Evolutionary conservation across 2,113 vertebrate genomes (phyloP), one percentile per base, ranked within the genome.

Genomic region (Boulengeromyrus knoepffleri): DNA sequence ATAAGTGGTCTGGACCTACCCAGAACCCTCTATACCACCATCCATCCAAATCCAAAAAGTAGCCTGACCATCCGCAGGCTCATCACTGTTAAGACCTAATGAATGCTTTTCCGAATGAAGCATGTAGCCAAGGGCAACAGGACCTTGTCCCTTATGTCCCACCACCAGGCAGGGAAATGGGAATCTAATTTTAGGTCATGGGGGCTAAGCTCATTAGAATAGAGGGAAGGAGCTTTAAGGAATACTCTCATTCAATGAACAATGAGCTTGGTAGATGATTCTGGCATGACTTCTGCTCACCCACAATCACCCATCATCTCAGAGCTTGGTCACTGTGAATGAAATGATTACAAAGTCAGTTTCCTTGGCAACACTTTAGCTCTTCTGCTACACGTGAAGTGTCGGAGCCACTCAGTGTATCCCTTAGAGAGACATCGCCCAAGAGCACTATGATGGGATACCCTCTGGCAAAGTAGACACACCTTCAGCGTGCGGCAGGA

Each of bases 111-210:
- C 42, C 7, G 39, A 85, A 47, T 12, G 39, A 53, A 42, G 31
- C 49, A 24, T 42, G 56, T 36, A 66, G 21, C 58, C 24, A 62
- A 88, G 36, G 56, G 42, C 42, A 45, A 88, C 42, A 88, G 42
- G 53, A 58, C 21, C 87, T n/a, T n/a, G 42, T 66, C 13, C 58
- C 58, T n/a, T 46, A 46, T n/a, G 24, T 85, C 83, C 45, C 56
- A 45, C 27, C 58, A 88, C 27, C 27, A 13, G 53, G 39, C 36
- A 70, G 42, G 21, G 45, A 88, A 45, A 70, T 27, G 36, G 17
- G 85, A 87, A 87, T 87, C 85, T 87, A 45, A 88, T 66, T 70
- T 62, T 45, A 53, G 87, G 24, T 9, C 56, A 21, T 27, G 87
- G 9, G 36, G 83, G 83, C 19, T 45, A 47, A 85, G 21, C 56